Conservation (phyloP, 2,797 vertebrate species). For the Gila robusta region DNA sequence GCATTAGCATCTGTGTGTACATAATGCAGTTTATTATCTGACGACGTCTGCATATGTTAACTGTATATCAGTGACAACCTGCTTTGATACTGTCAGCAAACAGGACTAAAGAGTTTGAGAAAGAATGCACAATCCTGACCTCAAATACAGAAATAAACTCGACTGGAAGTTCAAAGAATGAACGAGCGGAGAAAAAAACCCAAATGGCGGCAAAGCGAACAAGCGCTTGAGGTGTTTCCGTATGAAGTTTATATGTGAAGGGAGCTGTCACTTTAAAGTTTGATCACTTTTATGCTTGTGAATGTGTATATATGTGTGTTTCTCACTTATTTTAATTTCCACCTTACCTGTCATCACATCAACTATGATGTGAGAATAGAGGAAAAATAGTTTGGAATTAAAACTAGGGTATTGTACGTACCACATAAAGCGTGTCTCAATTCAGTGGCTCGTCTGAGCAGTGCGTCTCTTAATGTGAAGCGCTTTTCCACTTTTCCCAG, state of each 20-base stretch:
- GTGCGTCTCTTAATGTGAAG: not conserved
- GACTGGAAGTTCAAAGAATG: constrained; percentile 45
- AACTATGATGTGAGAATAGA: not conserved
- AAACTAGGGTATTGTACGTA: not conserved
- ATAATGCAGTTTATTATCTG: constrained; percentile 37
- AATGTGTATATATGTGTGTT: not conserved
- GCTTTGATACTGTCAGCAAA: constrained; percentile 39
- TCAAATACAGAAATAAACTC: constrained; percentile 67
- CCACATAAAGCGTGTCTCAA: not conserved
- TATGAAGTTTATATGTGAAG: constrained; percentile 47
- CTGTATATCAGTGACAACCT: constrained; percentile 39
- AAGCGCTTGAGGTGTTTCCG: constrained; percentile 31
- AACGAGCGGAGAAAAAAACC: constrained; percentile 4
- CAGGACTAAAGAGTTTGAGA: constrained; percentile 27
- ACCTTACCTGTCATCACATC: constrained; percentile 1
- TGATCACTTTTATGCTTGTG: constrained; percentile 31
- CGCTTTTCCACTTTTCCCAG: not conserved
- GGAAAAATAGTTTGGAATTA: constrained; percentile 9
- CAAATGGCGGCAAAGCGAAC: constrained; percentile 40
- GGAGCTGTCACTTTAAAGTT: constrained; percentile 60
- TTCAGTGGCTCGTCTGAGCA: not conserved
- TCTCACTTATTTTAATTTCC: constrained; percentile 17
- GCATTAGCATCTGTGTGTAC: constrained; percentile 28
- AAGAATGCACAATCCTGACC: constrained; percentile 54
- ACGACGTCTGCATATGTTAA: constrained; percentile 29